phyloP scores from a whole-genome alignment of 2,888 invertebrate genomes.

The Hartigia nigra region DNA sequence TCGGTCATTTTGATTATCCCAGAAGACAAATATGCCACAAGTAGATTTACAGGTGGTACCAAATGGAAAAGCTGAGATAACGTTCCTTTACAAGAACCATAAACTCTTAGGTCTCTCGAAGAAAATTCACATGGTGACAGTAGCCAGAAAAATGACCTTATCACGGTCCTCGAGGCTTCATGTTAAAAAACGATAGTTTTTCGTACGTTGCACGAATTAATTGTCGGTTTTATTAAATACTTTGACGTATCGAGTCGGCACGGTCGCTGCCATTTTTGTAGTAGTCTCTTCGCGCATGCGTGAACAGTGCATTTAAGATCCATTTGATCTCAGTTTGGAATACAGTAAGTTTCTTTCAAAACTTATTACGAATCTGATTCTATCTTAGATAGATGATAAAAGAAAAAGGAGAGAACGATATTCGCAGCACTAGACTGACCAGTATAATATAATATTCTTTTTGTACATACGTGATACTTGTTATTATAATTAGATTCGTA shows the following conservation, averaged over 20 bases:
- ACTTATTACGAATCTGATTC: not conserved
- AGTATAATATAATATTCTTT: not conserved
- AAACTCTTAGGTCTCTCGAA: not conserved
- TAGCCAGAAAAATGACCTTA: not conserved
- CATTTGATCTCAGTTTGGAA: not conserved
- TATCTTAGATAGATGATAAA: not conserved
- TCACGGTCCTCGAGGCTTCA: not conserved
- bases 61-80: not conserved
- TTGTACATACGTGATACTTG: too few species aligned
- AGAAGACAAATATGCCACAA: not conserved
- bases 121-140: not conserved
- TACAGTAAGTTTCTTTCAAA: not conserved
- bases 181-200: not conserved
- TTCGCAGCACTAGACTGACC: too few species aligned
- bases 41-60: not conserved
- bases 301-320: not conserved
- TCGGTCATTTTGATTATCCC: conserved; percentile 64
- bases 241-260: not conserved
- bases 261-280: not conserved
- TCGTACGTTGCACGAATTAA: not conserved
- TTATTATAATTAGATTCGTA: too few species aligned
- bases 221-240: not conserved
- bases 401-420: not conserved
- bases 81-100: not conserved
- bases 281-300: not conserved